Evolutionary conservation across 2,888 invertebrate species (phyloP), one percentile per base, ranked within the genome.

Genomic region (Caenorhabditis sp.): DNA sequence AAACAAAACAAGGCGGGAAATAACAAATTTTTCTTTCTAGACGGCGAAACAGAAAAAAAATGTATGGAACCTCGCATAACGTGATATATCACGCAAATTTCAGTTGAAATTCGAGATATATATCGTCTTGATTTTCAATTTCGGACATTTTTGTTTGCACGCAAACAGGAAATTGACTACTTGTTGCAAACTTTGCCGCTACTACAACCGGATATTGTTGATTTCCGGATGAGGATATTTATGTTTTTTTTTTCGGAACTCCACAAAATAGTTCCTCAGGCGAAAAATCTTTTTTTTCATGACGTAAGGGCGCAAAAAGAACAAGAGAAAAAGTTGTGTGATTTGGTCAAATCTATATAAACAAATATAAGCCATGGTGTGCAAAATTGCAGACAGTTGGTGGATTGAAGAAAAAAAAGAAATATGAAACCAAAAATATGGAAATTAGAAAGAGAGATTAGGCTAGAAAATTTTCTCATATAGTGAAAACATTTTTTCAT

Each of bases 81-180:
- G 58, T 57, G 67, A 27, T 59, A 49, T 49, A 61, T 59, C 70
- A 67, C 67, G 70, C 70, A 49, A 71, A 43, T 43, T 43, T 67
- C 60, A 59, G 58, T 63, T 67, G 71, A 67, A 71, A 71, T 67
- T 52, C 23, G 67, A 71, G 67, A 71, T 25, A 67, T 67, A 63
- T 59, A 63, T 62, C 56, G n/a, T 56, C 60, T 31, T 59, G 63
- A 49, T 53, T 43, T 61, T 23, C 54, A 20, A 43, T 43, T 43
- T 43, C 43, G 14, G 17, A 43, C 3, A 43, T 17, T 17, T 2
- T 43, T 43, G 12, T 43, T 43, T 7, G 43, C 43, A 43, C 43
- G 43, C 43, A 43, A 43, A 14, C 43, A 43, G 43, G 43, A 43
- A 43, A 43, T 43, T 17, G 43, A 43, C 43, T 43, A 43, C 43